Evolutionary conservation across 2,888 invertebrate species (phyloP), one percentile per base, ranked within the genome.

Genomic region (Cephus rjabovi): DNA sequence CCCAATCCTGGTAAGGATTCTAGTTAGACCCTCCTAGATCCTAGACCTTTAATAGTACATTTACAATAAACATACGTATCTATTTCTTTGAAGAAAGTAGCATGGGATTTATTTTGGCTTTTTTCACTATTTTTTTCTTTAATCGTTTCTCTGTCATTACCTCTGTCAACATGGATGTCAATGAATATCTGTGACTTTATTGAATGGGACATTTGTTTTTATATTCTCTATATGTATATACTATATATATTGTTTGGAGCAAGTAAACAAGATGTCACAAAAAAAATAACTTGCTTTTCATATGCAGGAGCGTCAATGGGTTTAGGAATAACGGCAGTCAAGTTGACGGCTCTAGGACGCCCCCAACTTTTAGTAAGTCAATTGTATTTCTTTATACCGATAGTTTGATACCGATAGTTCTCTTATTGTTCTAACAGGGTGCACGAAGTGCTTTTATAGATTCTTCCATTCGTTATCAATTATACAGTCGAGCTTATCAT

Each of bases 251-350:
- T 40, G 15, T 40, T 15, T 56, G 23, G 56, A 56, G 56, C 0
- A 56, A 23, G 15, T 56, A 56, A 56, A 56, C 9, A 23, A 56
- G 56, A 56, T 56, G 23, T 23, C 56, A 23, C 23, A 23, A 40
- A 15, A 40, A 6, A 56, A 56, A 56, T 56, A 56, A 56, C 56
- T 56, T 56, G 56, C 33, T 69, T 70, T 75, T 69, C 78, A 75
- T 78, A 94, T 94, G 82, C 93, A 98, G 98, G 96, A 88, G 96
- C 97, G 78, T 98, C 98, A 68, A 96, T 97, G 91, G 97, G 97
- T 82, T 98, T 98, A 34, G 99, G 99, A 70, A 96, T 99, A 88
- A 98, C 98, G 89, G 99, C 99, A 71, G 95, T 99, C 81, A 99
- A 99, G 93, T 92, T 99, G 86, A 99, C 99, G 56, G 99, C 99